Percentiles rank a stretch among this genome's conserved stretches.
phyloP scores from a whole-genome alignment of 2,797 vertebrate species.

The Falco novaeseelandiae region DNA sequence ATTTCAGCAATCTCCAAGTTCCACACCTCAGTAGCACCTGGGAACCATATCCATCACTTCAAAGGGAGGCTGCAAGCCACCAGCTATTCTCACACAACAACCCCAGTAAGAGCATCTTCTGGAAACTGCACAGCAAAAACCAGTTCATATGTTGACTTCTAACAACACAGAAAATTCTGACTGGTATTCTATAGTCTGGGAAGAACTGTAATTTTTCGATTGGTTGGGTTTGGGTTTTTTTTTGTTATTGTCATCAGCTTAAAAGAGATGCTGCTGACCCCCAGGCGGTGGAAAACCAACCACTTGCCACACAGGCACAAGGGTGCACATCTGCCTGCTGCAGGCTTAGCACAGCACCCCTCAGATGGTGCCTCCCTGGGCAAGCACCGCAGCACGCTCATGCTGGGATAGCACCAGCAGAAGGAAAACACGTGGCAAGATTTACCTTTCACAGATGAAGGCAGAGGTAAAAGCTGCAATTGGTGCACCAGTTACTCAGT shows the following conservation, averaged over 20 bases:
- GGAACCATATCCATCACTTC: neutral
- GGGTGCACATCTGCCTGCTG: neutral
- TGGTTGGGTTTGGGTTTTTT: too few relatives aligned
- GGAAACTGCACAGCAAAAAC: neutral
- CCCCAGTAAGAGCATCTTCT: neutral
- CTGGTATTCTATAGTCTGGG: neutral
- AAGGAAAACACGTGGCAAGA: neutral
- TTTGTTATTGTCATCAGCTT: neutral
- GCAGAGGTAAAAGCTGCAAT: neutral
- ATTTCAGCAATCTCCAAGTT: neutral
- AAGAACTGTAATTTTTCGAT: neutral
- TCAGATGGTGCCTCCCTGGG: fast-evolving
- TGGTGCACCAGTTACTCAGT: neutral
- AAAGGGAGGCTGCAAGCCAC: neutral
- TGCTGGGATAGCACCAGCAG: neutral
- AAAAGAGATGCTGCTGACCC: neutral
- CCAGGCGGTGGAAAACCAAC: neutral
- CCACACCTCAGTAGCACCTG: neutral
- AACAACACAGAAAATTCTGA: neutral
- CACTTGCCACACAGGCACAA: fast-evolving
- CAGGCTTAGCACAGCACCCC: neutral
- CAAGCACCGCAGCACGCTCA: neutral
- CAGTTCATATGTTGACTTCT: neutral
- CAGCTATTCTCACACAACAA: neutral
- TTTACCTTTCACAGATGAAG: neutral